Evolutionary conservation across 2,113 vertebrate genomes (phyloP).

Genomic region (Limanda limanda): DNA sequence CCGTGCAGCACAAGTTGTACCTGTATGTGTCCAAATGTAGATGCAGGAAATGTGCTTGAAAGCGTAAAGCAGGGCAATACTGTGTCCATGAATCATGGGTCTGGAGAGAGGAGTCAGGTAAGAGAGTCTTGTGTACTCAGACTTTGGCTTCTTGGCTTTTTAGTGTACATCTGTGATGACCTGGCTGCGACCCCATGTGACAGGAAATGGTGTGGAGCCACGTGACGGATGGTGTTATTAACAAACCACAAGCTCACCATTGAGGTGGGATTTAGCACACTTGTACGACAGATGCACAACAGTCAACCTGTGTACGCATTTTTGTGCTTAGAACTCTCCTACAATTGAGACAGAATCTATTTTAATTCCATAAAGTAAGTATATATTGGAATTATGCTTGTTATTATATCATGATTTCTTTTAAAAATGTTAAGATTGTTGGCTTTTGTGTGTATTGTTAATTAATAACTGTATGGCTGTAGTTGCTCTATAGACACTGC

Average conservation of each 20-base stretch:
- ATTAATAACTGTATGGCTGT: too few species aligned
- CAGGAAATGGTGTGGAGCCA: conserved; percentile 26
- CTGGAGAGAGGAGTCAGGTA: not conserved
- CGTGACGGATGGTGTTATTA: conserved; percentile 20
- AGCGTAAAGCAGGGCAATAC: not conserved
- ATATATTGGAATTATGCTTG: not conserved
- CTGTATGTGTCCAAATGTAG: conserved; percentile 10
- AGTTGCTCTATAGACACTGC: too few species aligned
- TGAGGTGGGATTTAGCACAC: conserved; percentile 37
- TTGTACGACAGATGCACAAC: not conserved
- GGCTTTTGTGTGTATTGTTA: not conserved
- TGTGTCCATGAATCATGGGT: not conserved
- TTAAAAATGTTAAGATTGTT: not conserved
- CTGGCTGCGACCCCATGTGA: conserved; percentile 6
- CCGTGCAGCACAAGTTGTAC: not conserved
- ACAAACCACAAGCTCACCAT: conserved; percentile 16
- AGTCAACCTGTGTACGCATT: not conserved
- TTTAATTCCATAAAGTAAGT: not conserved
- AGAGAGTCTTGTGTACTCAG: not conserved
- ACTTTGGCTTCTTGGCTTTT: not conserved
- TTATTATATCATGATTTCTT: not conserved
- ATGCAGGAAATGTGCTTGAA: conserved; percentile 2
- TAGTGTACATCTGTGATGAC: not conserved
- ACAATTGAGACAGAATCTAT: not conserved
- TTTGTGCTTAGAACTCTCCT: not conserved